These are phyloP conservation scores for Pelosia muscerda DNA, from an alignment of 2,888 invertebrate species.

Conservation along the genomic window DNA sequence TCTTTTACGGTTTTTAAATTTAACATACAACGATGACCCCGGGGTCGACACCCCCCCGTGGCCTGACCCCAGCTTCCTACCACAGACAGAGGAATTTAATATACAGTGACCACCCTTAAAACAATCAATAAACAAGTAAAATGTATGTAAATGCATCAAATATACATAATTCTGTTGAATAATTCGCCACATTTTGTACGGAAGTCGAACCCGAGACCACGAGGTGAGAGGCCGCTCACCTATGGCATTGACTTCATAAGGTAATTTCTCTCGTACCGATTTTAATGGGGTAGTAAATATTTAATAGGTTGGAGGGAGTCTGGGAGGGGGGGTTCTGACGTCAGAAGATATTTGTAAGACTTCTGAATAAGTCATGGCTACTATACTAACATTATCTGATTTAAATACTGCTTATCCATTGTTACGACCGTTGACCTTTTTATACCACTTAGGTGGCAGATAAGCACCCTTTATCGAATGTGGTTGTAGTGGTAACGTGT, in stretches of 20 bases:
- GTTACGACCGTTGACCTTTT: not conserved
- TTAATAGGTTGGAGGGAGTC: conserved; percentile 12
- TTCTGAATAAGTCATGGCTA: not conserved
- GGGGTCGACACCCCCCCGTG: conserved; percentile 32
- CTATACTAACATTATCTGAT: not conserved
- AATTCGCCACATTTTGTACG: conserved; percentile 56
- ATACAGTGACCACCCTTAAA: conserved; percentile 39
- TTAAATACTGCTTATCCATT: not conserved
- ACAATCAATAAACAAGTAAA: conserved; percentile 37
- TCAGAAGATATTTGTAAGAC: conserved; percentile 17
- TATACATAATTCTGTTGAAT: conserved; percentile 49
- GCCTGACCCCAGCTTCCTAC: conserved; percentile 13
- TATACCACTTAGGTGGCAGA: too few species aligned
- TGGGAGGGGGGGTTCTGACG: conserved; percentile 34
- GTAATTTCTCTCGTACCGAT: conserved; percentile 28
- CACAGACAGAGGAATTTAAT: conserved; percentile 25
- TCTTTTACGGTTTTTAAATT: conserved; percentile 17
- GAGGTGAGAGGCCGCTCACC: conserved; percentile 59
- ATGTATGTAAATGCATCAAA: conserved; percentile 42
- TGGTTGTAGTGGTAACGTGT: too few species aligned
- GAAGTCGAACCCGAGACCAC: conserved; percentile 57
- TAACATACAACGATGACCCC: conserved; percentile 18
- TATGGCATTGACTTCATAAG: conserved; percentile 55
- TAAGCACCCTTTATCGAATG: too few species aligned
- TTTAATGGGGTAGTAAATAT: conserved; percentile 31